Percentiles rank a stretch among this genome's conserved stretches.
phyloP scores from a whole-genome alignment of 2,113 vertebrate species.

The Pheucticus melanocephalus region DNA sequence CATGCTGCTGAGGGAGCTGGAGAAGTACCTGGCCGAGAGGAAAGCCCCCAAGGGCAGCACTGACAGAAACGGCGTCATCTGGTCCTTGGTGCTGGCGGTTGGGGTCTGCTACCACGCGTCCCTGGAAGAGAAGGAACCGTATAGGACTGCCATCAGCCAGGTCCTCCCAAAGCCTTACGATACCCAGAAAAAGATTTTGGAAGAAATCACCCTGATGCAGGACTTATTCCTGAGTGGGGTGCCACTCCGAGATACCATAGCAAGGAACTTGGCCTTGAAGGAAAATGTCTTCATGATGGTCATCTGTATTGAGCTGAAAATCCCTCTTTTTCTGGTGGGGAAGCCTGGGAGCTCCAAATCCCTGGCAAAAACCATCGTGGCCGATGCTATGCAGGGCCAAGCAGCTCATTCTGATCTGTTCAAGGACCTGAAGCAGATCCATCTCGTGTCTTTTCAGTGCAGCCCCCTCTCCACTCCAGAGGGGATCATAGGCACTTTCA shows the following conservation, averaged over 20 bases:
- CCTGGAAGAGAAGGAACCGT: conserved; percentile 81
- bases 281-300: conserved; percentile 99
- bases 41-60: not conserved
- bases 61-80: conserved; percentile 71
- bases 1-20: conserved; percentile 74
- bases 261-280: conserved; percentile 89
- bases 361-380: conserved; percentile 93
- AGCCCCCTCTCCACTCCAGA: conserved; percentile 97
- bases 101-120: conserved; percentile 94
- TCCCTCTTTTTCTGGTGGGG: conserved; percentile 94
- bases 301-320: conserved; percentile 91
- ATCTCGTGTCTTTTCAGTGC: conserved; percentile 96
- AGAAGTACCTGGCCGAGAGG: not conserved
- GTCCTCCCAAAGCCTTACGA: conserved; percentile 70
- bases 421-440: conserved; percentile 88
- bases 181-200: conserved; percentile 68
- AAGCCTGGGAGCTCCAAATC: conserved; percentile 98
- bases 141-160: conserved; percentile 75
- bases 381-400: conserved; percentile 94
- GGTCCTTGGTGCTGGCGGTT: conserved; percentile 86
- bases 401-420: conserved; percentile 86
- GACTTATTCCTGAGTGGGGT: conserved; percentile 85
- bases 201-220: conserved; percentile 84
- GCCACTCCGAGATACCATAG: conserved; percentile 84
- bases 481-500: conserved; percentile 94